These are phyloP conservation scores for Porites lobata DNA, from an alignment of 92 coral and sea anemone species.

Conservation along the genomic window DNA sequence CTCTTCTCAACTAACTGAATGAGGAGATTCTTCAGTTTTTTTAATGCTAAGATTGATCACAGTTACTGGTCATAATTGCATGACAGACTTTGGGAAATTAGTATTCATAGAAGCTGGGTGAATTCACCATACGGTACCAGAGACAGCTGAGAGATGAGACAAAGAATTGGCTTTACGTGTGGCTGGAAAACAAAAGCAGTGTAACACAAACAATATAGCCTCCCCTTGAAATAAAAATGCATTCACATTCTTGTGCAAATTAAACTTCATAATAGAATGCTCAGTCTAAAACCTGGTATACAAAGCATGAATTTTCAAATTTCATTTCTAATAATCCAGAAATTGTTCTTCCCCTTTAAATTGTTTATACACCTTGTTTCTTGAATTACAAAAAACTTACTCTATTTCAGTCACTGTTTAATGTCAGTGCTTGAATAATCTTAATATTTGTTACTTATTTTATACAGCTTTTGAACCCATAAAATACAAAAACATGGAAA, in stretches of 20 bases:
- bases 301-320: background rate
- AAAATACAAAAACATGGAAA: too few relatives aligned
- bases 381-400: background rate
- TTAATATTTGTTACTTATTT: too few relatives aligned
- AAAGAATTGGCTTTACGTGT: conserved; percentile 12
- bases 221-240: conserved; percentile 4
- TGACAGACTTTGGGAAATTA: conserved; percentile 24
- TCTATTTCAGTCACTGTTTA: background rate
- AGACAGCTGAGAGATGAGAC: conserved; percentile 28
- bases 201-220: conserved; percentile 26
- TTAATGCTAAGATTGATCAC: background rate
- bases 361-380: background rate
- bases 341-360: background rate
- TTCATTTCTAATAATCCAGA: background rate
- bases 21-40: background rate
- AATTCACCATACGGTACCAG: conserved; percentile 9
- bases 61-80: conserved; percentile 24
- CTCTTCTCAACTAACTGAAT: background rate
- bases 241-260: conserved; percentile 9
- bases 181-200: conserved; percentile 10
- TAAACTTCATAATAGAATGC: background rate
- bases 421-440: too few relatives aligned
- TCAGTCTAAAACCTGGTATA: background rate
- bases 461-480: too few relatives aligned
- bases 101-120: conserved; percentile 23